Conservation (phyloP, 37 sponge, comb jelly and placozoan species). For the Axinella damicornis region DNA sequence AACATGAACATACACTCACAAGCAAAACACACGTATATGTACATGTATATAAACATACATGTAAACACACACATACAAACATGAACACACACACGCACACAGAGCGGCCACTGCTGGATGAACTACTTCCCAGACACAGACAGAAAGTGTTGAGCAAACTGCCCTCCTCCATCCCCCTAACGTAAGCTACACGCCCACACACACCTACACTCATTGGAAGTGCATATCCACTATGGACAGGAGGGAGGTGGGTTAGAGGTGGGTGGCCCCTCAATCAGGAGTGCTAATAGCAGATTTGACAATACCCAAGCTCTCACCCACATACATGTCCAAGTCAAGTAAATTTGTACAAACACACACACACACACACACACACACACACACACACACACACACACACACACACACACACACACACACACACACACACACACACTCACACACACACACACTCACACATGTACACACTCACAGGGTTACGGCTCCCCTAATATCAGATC, state of each 20-base stretch:
- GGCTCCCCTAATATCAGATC: slow-evolving; percentile 84
- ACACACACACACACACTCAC: slow-evolving; percentile 44
- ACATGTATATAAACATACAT: no score
- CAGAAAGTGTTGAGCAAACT: slow-evolving; percentile 75
- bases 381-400: slow-evolving; percentile 59
- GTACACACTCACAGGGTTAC: slow-evolving; percentile 61
- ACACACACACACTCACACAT: slow-evolving; percentile 40
- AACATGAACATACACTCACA: no score
- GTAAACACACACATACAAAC: neutral
- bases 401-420: slow-evolving; percentile 28
- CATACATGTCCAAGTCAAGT: neutral
- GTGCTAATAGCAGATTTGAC: no score
- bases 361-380: slow-evolving; percentile 55
- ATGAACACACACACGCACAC: neutral
- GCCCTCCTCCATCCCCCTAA: slow-evolving; percentile 76
- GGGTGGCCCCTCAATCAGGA: no score
- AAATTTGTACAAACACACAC: slow-evolving; percentile 36
- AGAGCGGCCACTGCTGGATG: slow-evolving; percentile 87
- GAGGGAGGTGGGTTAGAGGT: no score
- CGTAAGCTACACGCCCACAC: slow-evolving; percentile 5
- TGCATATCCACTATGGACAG: no score
- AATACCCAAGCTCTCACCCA: neutral
- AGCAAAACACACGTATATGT: no score
- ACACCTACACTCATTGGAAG: slow-evolving; percentile 31
- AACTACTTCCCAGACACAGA: slow-evolving; percentile 76